These are phyloP conservation scores for Ondatra zibethicus DNA, from an alignment of 2,113 vertebrate genomes.

Conservation along the genomic window DNA sequence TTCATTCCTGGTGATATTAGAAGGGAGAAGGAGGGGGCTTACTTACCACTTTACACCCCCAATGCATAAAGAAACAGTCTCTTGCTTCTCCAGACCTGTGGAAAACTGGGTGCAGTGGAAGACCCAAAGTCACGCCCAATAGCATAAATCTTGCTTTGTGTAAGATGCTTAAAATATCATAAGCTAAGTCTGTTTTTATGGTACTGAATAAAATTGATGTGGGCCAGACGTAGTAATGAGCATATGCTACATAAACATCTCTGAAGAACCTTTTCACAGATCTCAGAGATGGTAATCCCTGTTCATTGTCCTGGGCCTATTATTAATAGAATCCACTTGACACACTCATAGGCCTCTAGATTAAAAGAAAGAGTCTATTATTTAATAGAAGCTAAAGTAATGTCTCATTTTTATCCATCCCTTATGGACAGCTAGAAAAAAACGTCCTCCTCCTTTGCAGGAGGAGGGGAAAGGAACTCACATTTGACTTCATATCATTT, in stretches of 20 bases:
- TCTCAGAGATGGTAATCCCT: conserved; percentile 22
- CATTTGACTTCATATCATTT: conserved; percentile 58
- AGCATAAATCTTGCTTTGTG: conserved; percentile 77
- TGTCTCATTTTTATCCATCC: conserved; percentile 55
- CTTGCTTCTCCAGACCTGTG: conserved; percentile 70
- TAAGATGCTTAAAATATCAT: conserved; percentile 76
- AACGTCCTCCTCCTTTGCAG: conserved; percentile 38
- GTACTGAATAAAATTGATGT: conserved; percentile 72
- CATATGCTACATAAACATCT: conserved; percentile 42
- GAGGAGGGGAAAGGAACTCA: neutral
- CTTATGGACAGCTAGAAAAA: conserved; percentile 45
- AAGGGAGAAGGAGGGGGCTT: conserved; percentile 68
- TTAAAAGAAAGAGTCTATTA: conserved; percentile 52
- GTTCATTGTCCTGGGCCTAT: conserved; percentile 20
- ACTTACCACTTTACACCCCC: conserved; percentile 31
- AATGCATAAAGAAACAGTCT: conserved; percentile 74
- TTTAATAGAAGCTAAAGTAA: conserved; percentile 42
- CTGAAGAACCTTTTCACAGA: conserved; percentile 51
- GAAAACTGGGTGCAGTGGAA: conserved; percentile 60
- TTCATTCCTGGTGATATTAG: conserved; percentile 78
- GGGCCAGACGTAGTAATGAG: conserved; percentile 59
- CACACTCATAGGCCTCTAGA: neutral
- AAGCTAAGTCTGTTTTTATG: conserved; percentile 71
- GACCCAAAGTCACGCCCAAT: conserved; percentile 57
- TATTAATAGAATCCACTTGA: conserved; percentile 48